phyloP scores from a whole-genome alignment of 2,113 vertebrate species.

The Sus scrofa region DNA sequence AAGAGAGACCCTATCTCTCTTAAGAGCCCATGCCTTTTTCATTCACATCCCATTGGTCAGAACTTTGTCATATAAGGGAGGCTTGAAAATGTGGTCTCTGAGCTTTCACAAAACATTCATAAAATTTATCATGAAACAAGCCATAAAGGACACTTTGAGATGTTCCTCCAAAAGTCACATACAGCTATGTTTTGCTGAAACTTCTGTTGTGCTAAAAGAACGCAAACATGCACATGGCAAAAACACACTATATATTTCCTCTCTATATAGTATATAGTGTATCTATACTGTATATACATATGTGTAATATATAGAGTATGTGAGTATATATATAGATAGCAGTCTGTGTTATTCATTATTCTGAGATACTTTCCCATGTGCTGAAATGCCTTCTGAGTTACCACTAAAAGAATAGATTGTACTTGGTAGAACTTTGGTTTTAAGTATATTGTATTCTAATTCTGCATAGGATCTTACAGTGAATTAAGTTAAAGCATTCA shows the following conservation, averaged over 20 bases:
- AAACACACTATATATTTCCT: background rate
- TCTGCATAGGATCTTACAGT: slow-evolving; percentile 8
- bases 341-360: slow-evolving; percentile 3
- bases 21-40: background rate
- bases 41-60: background rate
- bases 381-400: background rate
- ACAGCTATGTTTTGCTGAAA: slow-evolving; percentile 6
- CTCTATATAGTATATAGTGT: background rate
- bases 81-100: background rate
- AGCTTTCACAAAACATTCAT: slow-evolving; percentile 17
- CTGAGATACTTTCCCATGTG: slow-evolving; percentile 9
- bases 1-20: background rate
- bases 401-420: background rate
- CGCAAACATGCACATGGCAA: background rate
- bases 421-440: background rate
- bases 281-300: background rate
- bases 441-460: slow-evolving; percentile 22
- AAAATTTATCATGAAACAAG: slow-evolving; percentile 12
- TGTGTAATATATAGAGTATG: background rate
- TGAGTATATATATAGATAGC: background rate
- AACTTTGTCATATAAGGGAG: background rate
- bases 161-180: background rate
- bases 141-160: background rate
- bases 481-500: background rate
- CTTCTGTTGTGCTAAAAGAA: background rate